Base-by-base conservation (phyloP, 2,113 vertebrate genomes). In the Lagenorhynchus albirostris region DNA sequence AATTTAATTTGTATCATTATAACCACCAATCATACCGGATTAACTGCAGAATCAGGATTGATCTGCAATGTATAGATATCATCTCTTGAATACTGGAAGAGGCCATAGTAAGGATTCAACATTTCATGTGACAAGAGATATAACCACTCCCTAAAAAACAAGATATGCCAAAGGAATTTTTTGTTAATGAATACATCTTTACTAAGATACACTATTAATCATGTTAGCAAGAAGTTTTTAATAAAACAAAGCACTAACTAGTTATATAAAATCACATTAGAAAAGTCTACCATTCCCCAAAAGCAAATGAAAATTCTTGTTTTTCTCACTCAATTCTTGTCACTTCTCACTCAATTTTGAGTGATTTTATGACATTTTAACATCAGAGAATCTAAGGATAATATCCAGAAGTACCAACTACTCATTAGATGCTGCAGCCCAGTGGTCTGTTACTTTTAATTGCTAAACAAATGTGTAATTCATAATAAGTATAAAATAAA, bases 41-140 rank as follows among this genome's bases (percentile, higher is more conserved):
- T 99, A 97, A 99, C 99, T 0, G 99, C 99, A 36, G 99, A 99
- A 98, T 99, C 99, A 0, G 99, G 99, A 98, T 99, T 99, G 97
- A 99, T 99, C 93, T 99, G 99, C 98, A 99, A 98, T 0, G 99
- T 99, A 96, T 99, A 99, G 98, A 99, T 99, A 95, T 99, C 99
- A 94, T 99, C 99, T 18, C 99, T 99, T 62, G 99, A 99, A 95
- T 99, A 99, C 95, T 99, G 99, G 99, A 99, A 99, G 90, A 99
- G 99, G 87, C 99, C 99, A 12, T 99, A 99, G 97, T 99, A 99
- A 0, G 99, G 99, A 98, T 99, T 99, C 98, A 99, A n/a, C 99
- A 99, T 99, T 98, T 99, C 99, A 92, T 99, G 99, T 2, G 99
- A 99, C 97, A 99, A 97, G 9, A 99, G 99, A 96, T 99, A 99